Conservation (phyloP, 2,797 vertebrate genomes). For the Lepus townsendii region DNA sequence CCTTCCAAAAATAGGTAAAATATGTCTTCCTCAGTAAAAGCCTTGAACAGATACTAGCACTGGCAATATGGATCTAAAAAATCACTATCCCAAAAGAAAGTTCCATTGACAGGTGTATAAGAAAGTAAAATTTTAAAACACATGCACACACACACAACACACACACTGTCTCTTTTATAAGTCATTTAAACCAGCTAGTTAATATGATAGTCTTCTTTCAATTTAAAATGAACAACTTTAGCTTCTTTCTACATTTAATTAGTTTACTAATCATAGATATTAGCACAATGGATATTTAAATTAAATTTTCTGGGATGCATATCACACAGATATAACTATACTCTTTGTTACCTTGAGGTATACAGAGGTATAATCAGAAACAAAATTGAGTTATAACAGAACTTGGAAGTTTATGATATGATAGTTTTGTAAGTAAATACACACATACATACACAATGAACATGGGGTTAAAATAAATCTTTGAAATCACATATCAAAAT, state of each 20-base stretch:
- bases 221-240: neutral
- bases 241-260: neutral
- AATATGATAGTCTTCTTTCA: neutral
- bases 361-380: neutral
- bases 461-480: neutral
- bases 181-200: neutral
- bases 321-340: neutral
- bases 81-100: neutral
- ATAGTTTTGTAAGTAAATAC: neutral
- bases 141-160: neutral
- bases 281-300: slow-evolving; percentile 17
- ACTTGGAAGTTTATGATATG: neutral
- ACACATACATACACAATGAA: neutral
- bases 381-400: neutral
- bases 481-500: neutral
- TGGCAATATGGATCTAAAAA: neutral
- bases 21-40: neutral
- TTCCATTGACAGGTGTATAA: neutral
- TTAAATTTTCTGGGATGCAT: neutral
- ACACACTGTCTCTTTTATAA: neutral
- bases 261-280: neutral
- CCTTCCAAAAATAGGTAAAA: neutral
- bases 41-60: neutral
- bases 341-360: neutral
- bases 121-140: neutral